phyloP scores from a whole-genome alignment of 2,888 invertebrate species.

The Dolichopus griseipennis region DNA sequence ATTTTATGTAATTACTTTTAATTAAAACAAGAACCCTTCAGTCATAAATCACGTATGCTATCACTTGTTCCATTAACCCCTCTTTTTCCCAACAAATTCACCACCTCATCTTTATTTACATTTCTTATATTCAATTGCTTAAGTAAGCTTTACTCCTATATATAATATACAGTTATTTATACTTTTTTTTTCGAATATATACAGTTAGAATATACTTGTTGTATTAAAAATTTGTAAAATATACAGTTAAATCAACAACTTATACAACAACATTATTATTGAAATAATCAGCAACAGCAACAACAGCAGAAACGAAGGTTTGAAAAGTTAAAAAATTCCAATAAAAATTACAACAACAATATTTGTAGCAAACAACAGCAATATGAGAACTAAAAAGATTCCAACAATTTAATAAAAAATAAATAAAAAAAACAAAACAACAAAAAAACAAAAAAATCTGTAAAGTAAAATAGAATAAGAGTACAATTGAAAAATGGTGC shows the following conservation, averaged over 20 bases:
- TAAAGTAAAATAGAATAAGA: background rate
- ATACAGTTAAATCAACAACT: background rate
- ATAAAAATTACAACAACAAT: too few species aligned
- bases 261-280: too few species aligned
- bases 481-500: background rate
- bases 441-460: background rate
- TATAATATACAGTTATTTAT: background rate
- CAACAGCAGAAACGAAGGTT: background rate
- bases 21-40: background rate
- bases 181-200: too few species aligned
- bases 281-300: background rate
- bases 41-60: conserved; percentile 6
- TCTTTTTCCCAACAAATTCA: background rate
- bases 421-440: too few species aligned
- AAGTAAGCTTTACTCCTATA: background rate
- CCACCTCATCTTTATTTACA: background rate
- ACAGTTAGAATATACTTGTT: background rate
- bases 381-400: too few species aligned
- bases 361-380: too few species aligned
- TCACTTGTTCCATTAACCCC: background rate
- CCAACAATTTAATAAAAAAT: too few species aligned
- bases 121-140: background rate
- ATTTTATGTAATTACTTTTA: conserved; percentile 2
- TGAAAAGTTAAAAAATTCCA: too few species aligned
- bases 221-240: background rate